Conservation (phyloP, 2,797 vertebrate species). For the Distichodus sexfasciatus region DNA sequence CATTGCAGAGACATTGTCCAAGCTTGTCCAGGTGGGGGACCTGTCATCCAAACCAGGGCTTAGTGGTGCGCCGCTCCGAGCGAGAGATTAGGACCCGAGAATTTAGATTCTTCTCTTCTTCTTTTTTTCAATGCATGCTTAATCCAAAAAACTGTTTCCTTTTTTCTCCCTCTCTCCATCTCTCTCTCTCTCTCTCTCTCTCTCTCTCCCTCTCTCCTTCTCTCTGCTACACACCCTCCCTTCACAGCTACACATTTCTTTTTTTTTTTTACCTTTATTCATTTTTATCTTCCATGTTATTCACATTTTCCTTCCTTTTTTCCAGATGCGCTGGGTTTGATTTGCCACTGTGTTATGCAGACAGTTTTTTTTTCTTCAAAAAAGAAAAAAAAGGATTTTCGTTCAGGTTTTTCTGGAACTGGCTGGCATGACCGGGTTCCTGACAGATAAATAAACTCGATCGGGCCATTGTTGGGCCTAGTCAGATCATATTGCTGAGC, state of each 20-base stretch:
- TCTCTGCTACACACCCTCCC: constrained; percentile 1
- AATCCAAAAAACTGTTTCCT: constrained; percentile 63
- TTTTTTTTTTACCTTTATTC: constrained; percentile 54
- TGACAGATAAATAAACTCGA: constrained; percentile 55
- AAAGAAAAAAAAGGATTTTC: constrained; percentile 45
- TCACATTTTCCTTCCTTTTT: constrained; percentile 60
- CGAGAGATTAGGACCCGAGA: constrained; percentile 78
- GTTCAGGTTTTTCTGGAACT: constrained; percentile 45
- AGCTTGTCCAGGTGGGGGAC: constrained; percentile 86
- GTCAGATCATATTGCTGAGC: constrained; percentile 52
- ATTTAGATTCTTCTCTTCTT: constrained; percentile 62
- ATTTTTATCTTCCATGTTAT: constrained; percentile 64
- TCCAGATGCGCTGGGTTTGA: constrained; percentile 55
- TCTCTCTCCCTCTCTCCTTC: constrained; percentile 44
- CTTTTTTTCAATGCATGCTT: constrained; percentile 67
- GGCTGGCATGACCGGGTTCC: constrained; percentile 42
- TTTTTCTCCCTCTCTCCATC: constrained; percentile 49
- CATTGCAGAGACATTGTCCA: constrained; percentile 82
- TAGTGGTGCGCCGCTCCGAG: constrained; percentile 74
- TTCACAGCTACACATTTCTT: constrained; percentile 36
- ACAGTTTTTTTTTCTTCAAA: constrained; percentile 50
- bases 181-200: constrained; percentile 57
- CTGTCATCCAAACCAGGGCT: constrained; percentile 82
- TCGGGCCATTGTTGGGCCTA: constrained; percentile 52
- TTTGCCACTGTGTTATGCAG: constrained; percentile 54